Base-by-base conservation (phyloP, 1,140 invertebrate genomes). In the Micrasema longulum region DNA sequence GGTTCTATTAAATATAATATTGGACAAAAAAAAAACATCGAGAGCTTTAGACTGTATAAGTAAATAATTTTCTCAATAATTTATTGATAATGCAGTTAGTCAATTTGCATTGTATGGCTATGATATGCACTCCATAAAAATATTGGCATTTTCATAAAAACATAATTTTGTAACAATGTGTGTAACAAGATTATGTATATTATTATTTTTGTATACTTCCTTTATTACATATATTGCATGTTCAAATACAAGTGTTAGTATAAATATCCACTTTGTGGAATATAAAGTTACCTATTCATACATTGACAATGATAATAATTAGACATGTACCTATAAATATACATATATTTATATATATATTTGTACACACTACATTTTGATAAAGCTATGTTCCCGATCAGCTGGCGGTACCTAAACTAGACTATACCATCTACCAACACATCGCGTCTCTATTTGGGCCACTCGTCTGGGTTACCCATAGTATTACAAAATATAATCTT, bases 311-410 rank as follows among this genome's bases (percentile, higher is more conserved):
- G 47, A 67, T 36, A 35, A 62, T 69, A 47, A 71, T 63, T 71
- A 63, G 57, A 71, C 69, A 60, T 71, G 6, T 52, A 71, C 41
- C n/a, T 63, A 41, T 60, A 60, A 71, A 72, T 66, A 57, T 69
- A 45, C 23, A 52, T 47, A 31, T 57, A 26, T 52, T 35, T 65
- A 70, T 62, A 50, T 66, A 45, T 45, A 52, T 55, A 23, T 57
- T 69, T 74, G 77, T 81, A 80, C 76, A 71, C 35, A 69, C 83
- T 84, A 84, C 81, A 74, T 67, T 78, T 81, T 82, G 76, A 85
- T 85, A 85, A 85, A 85, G 83, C 83, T 85, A 82, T 84, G 80
- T 82, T 78, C 81, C 83, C 83, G 80, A 82, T 83, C 76, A 81
- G 78, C 74, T 73, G 74, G 62, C 57, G 71, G 74, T 68, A 73